Evolutionary conservation across 1,140 invertebrate species (phyloP).

Genomic region (Drosophila repletoides): DNA sequence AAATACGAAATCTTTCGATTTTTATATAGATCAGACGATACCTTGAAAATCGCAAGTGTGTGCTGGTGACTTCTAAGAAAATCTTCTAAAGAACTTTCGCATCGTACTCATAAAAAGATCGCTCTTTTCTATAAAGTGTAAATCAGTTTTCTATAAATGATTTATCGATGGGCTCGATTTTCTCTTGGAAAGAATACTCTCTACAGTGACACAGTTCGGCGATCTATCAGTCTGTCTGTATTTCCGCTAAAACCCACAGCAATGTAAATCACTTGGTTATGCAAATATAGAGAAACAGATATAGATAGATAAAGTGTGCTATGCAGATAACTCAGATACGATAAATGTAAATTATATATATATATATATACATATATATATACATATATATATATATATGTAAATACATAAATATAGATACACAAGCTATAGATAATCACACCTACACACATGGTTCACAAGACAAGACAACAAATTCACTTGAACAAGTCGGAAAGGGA

Average conservation of each 20-base stretch:
- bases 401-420: too few species aligned
- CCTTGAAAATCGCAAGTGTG: too few species aligned
- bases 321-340: conserved; percentile 18
- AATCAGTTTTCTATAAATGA: not conserved
- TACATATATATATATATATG: not conserved
- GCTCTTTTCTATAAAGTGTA: too few species aligned
- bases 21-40: not conserved
- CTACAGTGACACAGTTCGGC: conserved; percentile 54
- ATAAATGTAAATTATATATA: conserved; percentile 39
- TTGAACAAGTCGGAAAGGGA: conserved; percentile 41
- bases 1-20: not conserved
- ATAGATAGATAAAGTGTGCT: conserved; percentile 22
- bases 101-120: too few species aligned
- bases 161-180: not conserved
- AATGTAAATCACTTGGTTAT: conserved; percentile 73
- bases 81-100: too few species aligned
- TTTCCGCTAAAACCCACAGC: conserved; percentile 35
- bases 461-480: conserved; percentile 53
- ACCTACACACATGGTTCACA: conserved; percentile 40
- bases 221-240: not conserved
- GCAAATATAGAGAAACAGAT: conserved; percentile 38
- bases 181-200: not conserved
- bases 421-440: conserved; percentile 41
- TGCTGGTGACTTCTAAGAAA: too few species aligned
- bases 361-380: not conserved